Evolutionary conservation across 2,888 invertebrate genomes (phyloP), one percentile per base, ranked within the genome.

Genomic region (Cynaeus angustus): DNA sequence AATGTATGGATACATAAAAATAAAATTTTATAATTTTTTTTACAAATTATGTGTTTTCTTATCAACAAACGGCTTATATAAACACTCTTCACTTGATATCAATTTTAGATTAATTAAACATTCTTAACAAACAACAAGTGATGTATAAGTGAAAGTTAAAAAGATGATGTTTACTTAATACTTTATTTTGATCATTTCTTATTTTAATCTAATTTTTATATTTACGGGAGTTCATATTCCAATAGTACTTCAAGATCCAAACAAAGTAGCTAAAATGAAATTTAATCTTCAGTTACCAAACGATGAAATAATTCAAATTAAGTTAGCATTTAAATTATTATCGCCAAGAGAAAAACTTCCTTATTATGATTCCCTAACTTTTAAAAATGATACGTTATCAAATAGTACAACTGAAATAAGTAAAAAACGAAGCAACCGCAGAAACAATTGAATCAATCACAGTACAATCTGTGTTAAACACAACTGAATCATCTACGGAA

Each of bases 1-100:
- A 81, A 80, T 61, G 1, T 7, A 1, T 37, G 37, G 37, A 37
- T 37, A 8, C 1, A 37, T n/a, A 37, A 37, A 37, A 37, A n/a
- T 6, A 1, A 37, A 37, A 37, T 37, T 37, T 37, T 37, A 37
- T 37, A 37, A n/a, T n/a, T 2, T n/a, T n/a, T 1, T 8, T 37
- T 37, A 37, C 6, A 37, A 37, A 37, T 37, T 2, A 8, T 6
- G 37, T n/a, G 37, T 37, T 37, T 2, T n/a, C 1, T 37, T n/a
- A n/a, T n/a, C n/a, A 37, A 37, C 21, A 37, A 30, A 30, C 4
- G 8, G 8, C 4, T 30, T 30, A 30, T 4, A 30, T 30, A 30
- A 30, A 30, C 8, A 30, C 30, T 30, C 5, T 30, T 30, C 4
- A 30, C 4, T 30, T 8, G 30, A 30, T 30, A 30, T n/a, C n/a